Base-by-base conservation (phyloP, 2,113 vertebrate genomes). In the Arvicanthis niloticus region DNA sequence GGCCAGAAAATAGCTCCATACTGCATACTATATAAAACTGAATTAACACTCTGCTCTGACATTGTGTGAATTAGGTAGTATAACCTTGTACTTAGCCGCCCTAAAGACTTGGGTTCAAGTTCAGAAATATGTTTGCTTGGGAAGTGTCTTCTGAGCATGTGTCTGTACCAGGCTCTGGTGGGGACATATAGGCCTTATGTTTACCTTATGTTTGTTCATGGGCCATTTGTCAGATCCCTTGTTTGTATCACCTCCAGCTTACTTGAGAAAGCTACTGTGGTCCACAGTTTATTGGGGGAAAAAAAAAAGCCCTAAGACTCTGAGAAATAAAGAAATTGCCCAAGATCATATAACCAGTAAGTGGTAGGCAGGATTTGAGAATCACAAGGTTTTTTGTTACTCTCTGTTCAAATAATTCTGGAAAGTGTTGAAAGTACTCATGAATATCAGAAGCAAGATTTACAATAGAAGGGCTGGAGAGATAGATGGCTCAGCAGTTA, bases 21-120 rank as follows among this genome's bases (percentile, higher is more conserved):
- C 40, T 95, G 19, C 1, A 37, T 92, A n/a, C 26, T 91, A 13
- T 84, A 0, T 70, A 85, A 89, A 31, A 40, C 67, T 6, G n/a
- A 94, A 80, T 82, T 84, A 87, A 72, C 17, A 40, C 62, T 73
- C 15, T 92, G 34, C 84, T 75, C 94, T 96, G 42, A 88, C 92
- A 89, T 60, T 45, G 2, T 17, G 7, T 77, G 34, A 76, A 42
- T n/a, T 88, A 26, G 80, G 80, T 10, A 53, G 5, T 73, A n/a
- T 26, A 95, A 60, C 26, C 31, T 93, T 16, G 21, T 88, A 68
- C 89, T 95, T 81, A 86, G 93, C 40, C 75, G 31, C 26, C 48
- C 82, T 5, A 16, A 56, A 45, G 72, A 84, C 48, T 16, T 21
- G 45, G 26, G 34, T 82, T 93, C 53, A 76, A 89, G 86, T 77